A percentile compares a stretch with the other conserved stretches of the same genome.
phyloP scores from a whole-genome alignment of 2,797 vertebrate species.

The Nothura maculosa region DNA sequence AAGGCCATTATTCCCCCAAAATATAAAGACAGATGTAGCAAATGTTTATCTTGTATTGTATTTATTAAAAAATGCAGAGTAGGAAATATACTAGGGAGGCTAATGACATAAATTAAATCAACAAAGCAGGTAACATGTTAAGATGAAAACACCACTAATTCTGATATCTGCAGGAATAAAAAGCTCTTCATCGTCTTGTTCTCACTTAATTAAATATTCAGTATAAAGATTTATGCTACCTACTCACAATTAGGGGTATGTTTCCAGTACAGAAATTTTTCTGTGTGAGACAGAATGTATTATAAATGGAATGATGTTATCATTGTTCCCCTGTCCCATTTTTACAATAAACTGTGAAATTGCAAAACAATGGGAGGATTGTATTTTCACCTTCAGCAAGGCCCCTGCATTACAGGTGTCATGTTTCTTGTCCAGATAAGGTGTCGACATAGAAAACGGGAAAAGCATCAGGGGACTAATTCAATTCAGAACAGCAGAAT shows the following conservation, averaged over 20 bases:
- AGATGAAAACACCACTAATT: neutral
- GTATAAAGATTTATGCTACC: neutral
- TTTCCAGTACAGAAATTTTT: neutral
- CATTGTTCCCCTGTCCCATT: neutral
- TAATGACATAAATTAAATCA: neutral
- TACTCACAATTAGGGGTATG: neutral
- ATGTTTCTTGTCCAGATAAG: neutral
- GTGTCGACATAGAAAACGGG: neutral
- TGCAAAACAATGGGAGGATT: neutral
- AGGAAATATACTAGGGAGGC: neutral
- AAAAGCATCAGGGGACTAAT: neutral
- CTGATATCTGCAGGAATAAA: neutral
- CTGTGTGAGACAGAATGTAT: neutral
- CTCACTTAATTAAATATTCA: neutral
- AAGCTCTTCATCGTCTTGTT: neutral
- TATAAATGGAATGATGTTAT: slow-evolving; percentile 7
- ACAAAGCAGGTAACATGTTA: neutral
- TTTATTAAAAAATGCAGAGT: neutral
- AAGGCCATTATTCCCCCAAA: neutral
- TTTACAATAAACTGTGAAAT: slow-evolving; percentile 18
- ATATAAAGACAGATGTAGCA: neutral
- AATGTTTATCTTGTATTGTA: neutral
- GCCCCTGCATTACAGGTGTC: rapidly evolving
- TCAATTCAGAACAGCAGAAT: neutral
- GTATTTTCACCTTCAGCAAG: neutral